Conservation (phyloP, 2,797 vertebrate species). For the Rousettus madagascariensis region DNA sequence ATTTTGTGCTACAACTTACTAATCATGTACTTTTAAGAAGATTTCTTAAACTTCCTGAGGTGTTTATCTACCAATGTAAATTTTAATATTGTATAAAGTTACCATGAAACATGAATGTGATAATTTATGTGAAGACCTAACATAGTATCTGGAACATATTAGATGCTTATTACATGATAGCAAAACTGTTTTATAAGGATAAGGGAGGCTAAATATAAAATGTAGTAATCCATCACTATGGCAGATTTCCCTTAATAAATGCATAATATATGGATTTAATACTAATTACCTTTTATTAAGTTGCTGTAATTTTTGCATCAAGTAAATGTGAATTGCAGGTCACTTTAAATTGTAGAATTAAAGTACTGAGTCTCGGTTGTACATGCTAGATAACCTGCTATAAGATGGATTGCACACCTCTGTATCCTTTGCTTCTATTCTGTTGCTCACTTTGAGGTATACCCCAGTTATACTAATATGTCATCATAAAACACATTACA, state of each 20-base stretch:
- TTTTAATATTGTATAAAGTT: not conserved
- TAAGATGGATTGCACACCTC: not conserved
- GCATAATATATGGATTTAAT: not conserved
- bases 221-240: not conserved
- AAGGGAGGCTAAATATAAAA: not conserved
- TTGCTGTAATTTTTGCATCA: conserved; percentile 30
- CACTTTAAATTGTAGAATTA: not conserved
- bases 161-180: not conserved
- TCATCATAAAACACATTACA: not conserved
- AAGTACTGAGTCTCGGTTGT: not conserved
- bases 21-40: not conserved
- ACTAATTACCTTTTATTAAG: conserved; percentile 5
- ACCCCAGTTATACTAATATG: not conserved
- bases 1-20: not conserved
- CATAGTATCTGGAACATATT: not conserved
- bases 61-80: not conserved
- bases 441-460: conserved; percentile 28
- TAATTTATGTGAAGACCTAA: not conserved
- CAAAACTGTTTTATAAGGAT: not conserved
- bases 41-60: not conserved
- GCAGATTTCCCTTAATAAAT: not conserved
- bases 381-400: not conserved
- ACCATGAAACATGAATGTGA: not conserved
- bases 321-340: not conserved
- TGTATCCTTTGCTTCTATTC: not conserved